phyloP scores from a whole-genome alignment of 1,140 invertebrate species.

The Ceratosolen solmsi region DNA sequence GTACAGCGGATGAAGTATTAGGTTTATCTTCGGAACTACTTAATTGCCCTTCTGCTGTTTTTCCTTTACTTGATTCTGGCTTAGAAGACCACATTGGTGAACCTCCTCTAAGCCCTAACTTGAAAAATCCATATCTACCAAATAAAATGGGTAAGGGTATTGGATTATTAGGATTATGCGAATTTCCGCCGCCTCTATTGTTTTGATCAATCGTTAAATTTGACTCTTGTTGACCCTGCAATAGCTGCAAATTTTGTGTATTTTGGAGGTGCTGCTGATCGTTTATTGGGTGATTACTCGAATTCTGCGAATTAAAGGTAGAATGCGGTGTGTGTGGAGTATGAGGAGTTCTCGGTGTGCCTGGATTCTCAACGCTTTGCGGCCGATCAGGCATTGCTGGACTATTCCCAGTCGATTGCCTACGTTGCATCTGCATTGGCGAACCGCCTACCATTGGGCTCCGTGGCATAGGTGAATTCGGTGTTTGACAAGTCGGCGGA shows the following conservation, averaged over 20 bases:
- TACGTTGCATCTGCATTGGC: conserved; percentile 74
- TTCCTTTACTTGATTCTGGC: conserved; percentile 68
- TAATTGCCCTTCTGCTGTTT: conserved; percentile 68
- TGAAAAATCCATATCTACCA: conserved; percentile 75
- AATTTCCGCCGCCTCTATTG: conserved; percentile 73
- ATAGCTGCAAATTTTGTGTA: conserved; percentile 62
- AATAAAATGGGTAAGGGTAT: conserved; percentile 72
- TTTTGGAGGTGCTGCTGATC: conserved; percentile 62
- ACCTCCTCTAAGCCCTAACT: conserved; percentile 81
- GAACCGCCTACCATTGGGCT: conserved; percentile 74
- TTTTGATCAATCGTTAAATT: conserved; percentile 56
- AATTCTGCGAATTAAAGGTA: conserved; percentile 60
- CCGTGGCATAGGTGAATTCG: conserved; percentile 74
- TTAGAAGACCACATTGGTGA: conserved; percentile 80
- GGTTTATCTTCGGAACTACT: conserved; percentile 64
- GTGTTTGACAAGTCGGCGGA: conserved; percentile 67
- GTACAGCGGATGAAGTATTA: conserved; percentile 72
- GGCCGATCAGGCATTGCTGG: conserved; percentile 76
- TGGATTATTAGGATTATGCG: conserved; percentile 74
- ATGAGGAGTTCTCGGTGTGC: conserved; percentile 73
- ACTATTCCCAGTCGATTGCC: conserved; percentile 75
- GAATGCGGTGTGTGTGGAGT: conserved; percentile 61
- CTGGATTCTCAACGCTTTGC: conserved; percentile 76
- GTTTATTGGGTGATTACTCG: conserved; percentile 61
- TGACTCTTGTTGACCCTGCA: conserved; percentile 57